Conservation (phyloP, 2,113 vertebrate genomes). For the Xyrauchen texanus region DNA sequence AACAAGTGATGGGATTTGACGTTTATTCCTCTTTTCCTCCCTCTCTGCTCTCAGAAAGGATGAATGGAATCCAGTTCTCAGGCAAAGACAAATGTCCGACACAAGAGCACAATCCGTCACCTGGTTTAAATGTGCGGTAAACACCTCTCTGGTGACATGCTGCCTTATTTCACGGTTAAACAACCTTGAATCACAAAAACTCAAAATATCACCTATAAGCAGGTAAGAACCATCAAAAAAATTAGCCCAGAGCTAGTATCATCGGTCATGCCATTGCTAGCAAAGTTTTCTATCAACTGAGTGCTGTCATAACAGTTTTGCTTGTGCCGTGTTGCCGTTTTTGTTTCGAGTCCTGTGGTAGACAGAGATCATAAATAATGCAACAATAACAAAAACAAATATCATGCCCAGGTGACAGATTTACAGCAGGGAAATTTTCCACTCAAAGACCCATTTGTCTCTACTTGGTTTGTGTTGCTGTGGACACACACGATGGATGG, state of each 20-base stretch:
- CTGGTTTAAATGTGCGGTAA: conserved; percentile 6
- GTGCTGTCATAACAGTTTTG: conserved; percentile 29
- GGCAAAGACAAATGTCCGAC: conserved; percentile 18
- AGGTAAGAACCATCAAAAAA: conserved; percentile 8
- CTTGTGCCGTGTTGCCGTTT: conserved; percentile 23
- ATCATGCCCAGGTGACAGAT: conserved; percentile 37
- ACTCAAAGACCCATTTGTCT: conserved; percentile 39
- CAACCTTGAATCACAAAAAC: conserved; percentile 6
- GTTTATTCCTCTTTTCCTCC: not conserved
- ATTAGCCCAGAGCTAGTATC: not conserved
- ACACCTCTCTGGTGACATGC: conserved; percentile 4
- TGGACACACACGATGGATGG: conserved; percentile 14
- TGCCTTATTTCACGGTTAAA: conserved; percentile 24
- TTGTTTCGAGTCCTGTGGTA: conserved; percentile 22
- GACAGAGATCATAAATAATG: conserved; percentile 48
- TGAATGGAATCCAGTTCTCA: conserved; percentile 7
- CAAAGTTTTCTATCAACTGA: conserved; percentile 31
- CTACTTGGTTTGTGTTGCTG: not conserved
- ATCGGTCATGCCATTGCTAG: not conserved
- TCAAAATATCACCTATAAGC: not conserved
- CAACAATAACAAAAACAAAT: conserved; percentile 45
- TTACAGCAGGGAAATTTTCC: conserved; percentile 31
- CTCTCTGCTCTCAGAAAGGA: conserved; percentile 6
- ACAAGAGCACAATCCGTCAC: conserved; percentile 6
- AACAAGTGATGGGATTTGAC: conserved; percentile 33